Conservation (phyloP, 1,140 invertebrate genomes). For the Caerostris darwini region DNA sequence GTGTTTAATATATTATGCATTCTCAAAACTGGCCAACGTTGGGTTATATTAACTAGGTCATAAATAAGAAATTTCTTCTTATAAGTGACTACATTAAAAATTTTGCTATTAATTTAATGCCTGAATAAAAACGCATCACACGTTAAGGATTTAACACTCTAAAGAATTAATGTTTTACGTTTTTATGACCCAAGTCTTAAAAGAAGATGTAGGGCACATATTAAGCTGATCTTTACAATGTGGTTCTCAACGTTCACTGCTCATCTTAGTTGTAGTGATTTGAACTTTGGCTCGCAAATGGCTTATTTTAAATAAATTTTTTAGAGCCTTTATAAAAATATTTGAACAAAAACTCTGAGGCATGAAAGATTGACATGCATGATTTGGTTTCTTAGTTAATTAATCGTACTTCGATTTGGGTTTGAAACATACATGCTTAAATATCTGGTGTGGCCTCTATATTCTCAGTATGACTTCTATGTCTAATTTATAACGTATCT, state of each 20-base stretch:
- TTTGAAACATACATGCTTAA: background rate
- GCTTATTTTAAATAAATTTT: background rate
- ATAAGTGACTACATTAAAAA: no score
- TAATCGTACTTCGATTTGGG: background rate
- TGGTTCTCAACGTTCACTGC: background rate
- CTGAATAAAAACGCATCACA: background rate
- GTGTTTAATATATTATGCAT: no score
- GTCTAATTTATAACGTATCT: no score
- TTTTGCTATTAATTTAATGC: no score
- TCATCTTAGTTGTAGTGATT: background rate
- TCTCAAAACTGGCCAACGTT: no score
- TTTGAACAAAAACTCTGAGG: background rate
- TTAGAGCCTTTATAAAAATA: background rate
- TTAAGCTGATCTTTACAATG: background rate
- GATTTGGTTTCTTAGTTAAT: constrained; percentile 7
- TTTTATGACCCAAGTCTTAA: background rate
- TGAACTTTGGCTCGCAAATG: background rate
- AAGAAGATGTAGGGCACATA: background rate
- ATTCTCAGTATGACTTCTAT: no score
- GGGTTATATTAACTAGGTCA: no score
- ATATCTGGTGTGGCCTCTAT: no score
- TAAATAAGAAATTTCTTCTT: no score
- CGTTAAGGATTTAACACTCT: background rate
- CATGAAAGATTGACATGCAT: background rate
- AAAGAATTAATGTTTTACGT: background rate